phyloP scores from a whole-genome alignment of 1,140 invertebrate genomes.

The Drosophila serrata region DNA sequence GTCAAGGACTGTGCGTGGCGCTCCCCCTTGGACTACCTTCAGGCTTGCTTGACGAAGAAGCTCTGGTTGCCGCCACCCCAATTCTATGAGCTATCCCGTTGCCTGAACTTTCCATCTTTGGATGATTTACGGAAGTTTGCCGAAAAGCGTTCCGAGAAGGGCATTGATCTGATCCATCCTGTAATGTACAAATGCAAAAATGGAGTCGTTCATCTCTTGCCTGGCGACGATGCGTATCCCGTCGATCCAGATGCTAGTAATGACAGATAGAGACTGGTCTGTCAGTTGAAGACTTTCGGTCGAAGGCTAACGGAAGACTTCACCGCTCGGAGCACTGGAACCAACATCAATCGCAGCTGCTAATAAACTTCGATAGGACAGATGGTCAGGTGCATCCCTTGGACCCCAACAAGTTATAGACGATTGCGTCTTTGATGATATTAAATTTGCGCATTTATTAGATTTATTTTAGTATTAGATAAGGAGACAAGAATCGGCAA shows the following conservation, averaged over 20 bases:
- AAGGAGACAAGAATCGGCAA: neutral
- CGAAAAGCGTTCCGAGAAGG: slow-evolving; percentile 73
- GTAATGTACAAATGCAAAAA: slow-evolving; percentile 84
- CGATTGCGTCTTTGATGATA: neutral
- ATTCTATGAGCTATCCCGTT: slow-evolving; percentile 86
- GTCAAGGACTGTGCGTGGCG: slow-evolving; percentile 88
- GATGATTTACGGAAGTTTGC: slow-evolving; percentile 86
- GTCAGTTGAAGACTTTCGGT: slow-evolving; percentile 66
- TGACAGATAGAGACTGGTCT: slow-evolving; percentile 53
- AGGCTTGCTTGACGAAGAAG: slow-evolving; percentile 64
- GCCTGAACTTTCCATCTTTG: slow-evolving; percentile 85
- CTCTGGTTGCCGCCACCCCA: slow-evolving; percentile 87
- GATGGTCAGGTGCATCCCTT: slow-evolving; percentile 74
- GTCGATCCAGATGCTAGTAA: slow-evolving; percentile 58
- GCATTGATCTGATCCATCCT: slow-evolving; percentile 85
- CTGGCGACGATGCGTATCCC: slow-evolving; percentile 85
- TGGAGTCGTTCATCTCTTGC: slow-evolving; percentile 77
- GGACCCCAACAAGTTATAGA: slow-evolving; percentile 32
- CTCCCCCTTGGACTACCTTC: slow-evolving; percentile 83
- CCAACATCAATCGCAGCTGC: slow-evolving; percentile 47
- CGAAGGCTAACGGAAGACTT: slow-evolving; percentile 53
- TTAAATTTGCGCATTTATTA: slow-evolving; percentile 24
- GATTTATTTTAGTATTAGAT: neutral
- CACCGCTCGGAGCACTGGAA: slow-evolving; percentile 74
- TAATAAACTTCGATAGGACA: slow-evolving; percentile 56